Evolutionary conservation across 1,140 invertebrate genomes (phyloP).

Genomic region (Zeugodacus cucurbitae): DNA sequence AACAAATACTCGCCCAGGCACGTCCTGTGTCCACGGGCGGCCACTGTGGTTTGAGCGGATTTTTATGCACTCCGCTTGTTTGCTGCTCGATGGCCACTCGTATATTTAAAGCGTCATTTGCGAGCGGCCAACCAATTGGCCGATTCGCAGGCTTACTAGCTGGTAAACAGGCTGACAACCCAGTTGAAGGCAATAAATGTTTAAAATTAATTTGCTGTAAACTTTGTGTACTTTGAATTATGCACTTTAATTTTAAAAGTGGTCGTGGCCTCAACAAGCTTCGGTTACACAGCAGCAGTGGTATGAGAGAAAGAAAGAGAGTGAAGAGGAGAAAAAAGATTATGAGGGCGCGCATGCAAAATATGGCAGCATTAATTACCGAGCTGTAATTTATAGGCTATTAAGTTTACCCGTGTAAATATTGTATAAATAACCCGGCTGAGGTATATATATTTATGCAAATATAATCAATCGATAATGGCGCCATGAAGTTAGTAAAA

Average conservation of each 20-base stretch:
- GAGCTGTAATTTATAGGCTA: constrained; percentile 19
- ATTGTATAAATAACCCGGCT: not conserved
- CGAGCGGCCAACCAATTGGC: not conserved
- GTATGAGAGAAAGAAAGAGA: not conserved
- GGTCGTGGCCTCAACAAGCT: not conserved
- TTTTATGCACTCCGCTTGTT: constrained; percentile 2
- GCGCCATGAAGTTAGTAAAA: not conserved
- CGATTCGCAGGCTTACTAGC: not conserved
- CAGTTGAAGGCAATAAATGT: constrained; percentile 19
- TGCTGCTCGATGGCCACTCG: not conserved
- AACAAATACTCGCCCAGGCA: not conserved
- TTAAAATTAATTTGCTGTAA: constrained; percentile 32
- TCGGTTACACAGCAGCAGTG: not conserved
- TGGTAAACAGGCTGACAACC: not conserved
- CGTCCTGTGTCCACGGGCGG: not conserved
- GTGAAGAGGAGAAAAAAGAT: too few relatives aligned
- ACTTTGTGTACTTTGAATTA: constrained; percentile 28
- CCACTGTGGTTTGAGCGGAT: not conserved
- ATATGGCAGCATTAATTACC: not conserved
- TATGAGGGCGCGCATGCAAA: not conserved
- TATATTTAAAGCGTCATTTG: not conserved
- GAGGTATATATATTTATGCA: constrained; percentile 4
- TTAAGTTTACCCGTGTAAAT: not conserved
- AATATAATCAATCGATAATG: constrained; percentile 24
- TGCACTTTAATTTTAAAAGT: constrained; percentile 26